phyloP scores from a whole-genome alignment of 2,113 vertebrate species.

The Clarias macrocephalus region DNA sequence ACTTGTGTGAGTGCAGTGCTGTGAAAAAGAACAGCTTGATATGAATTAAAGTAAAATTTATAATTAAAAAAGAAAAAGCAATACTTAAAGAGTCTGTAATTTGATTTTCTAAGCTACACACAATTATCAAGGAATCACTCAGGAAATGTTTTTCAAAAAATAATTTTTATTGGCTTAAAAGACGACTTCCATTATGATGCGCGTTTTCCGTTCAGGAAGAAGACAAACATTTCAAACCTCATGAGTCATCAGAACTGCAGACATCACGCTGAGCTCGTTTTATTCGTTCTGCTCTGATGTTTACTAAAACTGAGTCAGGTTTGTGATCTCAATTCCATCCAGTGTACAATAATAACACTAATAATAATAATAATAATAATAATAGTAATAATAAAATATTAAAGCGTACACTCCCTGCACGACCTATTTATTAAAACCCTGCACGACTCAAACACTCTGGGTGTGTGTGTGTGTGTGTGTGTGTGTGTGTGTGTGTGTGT shows the following conservation, averaged over 20 bases:
- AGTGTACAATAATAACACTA: no score
- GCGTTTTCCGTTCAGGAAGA: no score
- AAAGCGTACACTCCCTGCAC: neutral
- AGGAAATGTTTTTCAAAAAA: neutral
- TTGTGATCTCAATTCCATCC: neutral
- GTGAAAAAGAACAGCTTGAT: no score
- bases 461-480: neutral
- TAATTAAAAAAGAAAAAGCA: no score
- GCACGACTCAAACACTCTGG: neutral
- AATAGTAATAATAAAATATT: neutral
- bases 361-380: no score
- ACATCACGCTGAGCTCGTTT: neutral
- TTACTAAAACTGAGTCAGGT: neutral
- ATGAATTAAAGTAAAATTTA: no score
- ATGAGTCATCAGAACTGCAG: neutral
- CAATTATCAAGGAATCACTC: no score
- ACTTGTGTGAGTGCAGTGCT: fast-evolving
- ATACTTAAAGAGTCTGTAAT: no score
- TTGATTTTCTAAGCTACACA: no score
- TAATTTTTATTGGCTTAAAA: neutral
- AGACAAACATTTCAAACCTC: neutral
- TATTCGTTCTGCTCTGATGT: neutral
- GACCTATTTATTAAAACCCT: neutral
- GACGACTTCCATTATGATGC: neutral
- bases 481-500: no score